Evolutionary conservation across 2,888 invertebrate species (phyloP), one percentile per base, ranked within the genome.

Genomic region (Litoditis marina): DNA sequence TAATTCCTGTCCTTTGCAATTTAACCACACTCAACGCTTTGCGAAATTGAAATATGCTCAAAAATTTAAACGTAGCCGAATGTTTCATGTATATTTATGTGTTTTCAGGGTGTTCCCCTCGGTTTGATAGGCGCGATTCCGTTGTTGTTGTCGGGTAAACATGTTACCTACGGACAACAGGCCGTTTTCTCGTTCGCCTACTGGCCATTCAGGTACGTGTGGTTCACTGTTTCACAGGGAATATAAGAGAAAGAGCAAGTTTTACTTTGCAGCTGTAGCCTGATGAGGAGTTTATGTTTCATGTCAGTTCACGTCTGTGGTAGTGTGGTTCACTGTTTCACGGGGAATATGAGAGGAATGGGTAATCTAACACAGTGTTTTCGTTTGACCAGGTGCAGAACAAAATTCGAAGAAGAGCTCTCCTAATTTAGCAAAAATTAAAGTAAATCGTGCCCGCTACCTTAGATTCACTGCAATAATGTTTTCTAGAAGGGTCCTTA

Each of bases 81-180:
- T n/a, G n/a, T n/a, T n/a, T n/a, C n/a, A n/a, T n/a, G n/a, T n/a
- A 11, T 54, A 13, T 28, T 34, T 25, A 42, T 5, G 28, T 50
- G 11, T 16, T 60, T 73, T 25, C 61, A 94, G 87, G 96, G 96
- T 39, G 86, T 88, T 83, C 98, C 98, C 0, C 85, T 99, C 2
- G 98, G 98, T 0, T 85, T 98, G 31, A 92, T 92, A 46, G 90
- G 91, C 25, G 92, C 94, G 31, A 90, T 98, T 75, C 96, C 98
- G 0, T 92, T 96, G 90, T 87, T 98, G 58, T 86, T 98, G 60
- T 92, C 93, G 83, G 92, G 93, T 84, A 88, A 91, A 60, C 91
- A 92, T 62, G 91, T 93, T 59, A 92, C 91, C 67, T 98, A 96
- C 84, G 91, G 90, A 76, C 91, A 96, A 84, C 96, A 98, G 87